phyloP scores from a whole-genome alignment of 2,888 invertebrate species.

The Netelia melanura region DNA sequence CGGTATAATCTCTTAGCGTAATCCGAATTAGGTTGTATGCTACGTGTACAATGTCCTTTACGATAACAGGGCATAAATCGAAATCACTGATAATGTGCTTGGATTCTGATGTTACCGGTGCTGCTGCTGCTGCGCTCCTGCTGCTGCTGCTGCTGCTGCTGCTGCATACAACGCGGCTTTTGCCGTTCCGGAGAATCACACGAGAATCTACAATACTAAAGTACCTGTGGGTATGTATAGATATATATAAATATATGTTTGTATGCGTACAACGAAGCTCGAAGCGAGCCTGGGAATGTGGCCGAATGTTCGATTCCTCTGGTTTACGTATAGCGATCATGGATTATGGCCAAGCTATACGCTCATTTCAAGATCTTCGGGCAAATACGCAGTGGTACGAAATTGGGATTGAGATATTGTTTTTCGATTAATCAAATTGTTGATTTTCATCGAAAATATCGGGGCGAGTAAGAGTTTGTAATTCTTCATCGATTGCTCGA shows the following conservation, averaged over 20 bases:
- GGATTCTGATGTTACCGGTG: slow-evolving; percentile 49
- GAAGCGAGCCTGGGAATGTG: slow-evolving; percentile 6
- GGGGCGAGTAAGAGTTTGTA: too few relatives aligned
- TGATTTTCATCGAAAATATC: too few relatives aligned
- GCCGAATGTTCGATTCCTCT: slow-evolving; percentile 21
- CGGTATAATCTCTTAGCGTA: slow-evolving; percentile 78
- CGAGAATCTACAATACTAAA: slow-evolving; percentile 20
- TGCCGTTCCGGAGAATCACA: slow-evolving; percentile 18
- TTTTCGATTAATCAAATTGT: too few relatives aligned
- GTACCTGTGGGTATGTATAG: neutral
- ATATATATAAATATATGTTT: neutral
- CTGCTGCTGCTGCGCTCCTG: slow-evolving; percentile 7
- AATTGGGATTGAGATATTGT: neutral
- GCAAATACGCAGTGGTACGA: neutral
- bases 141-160: slow-evolving; percentile 26
- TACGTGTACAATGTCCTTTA: slow-evolving; percentile 76
- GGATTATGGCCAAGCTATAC: slow-evolving; percentile 6
- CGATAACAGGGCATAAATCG: slow-evolving; percentile 80
- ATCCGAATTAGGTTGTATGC: slow-evolving; percentile 77
- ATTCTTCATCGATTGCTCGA: too few relatives aligned
- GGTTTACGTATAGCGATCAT: slow-evolving; percentile 1
- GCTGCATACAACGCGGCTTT: slow-evolving; percentile 26
- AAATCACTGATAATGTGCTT: slow-evolving; percentile 76
- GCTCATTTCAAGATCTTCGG: neutral
- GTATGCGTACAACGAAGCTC: neutral